phyloP scores from a whole-genome alignment of 2,113 vertebrate genomes.

The Chaetodon auriga region DNA sequence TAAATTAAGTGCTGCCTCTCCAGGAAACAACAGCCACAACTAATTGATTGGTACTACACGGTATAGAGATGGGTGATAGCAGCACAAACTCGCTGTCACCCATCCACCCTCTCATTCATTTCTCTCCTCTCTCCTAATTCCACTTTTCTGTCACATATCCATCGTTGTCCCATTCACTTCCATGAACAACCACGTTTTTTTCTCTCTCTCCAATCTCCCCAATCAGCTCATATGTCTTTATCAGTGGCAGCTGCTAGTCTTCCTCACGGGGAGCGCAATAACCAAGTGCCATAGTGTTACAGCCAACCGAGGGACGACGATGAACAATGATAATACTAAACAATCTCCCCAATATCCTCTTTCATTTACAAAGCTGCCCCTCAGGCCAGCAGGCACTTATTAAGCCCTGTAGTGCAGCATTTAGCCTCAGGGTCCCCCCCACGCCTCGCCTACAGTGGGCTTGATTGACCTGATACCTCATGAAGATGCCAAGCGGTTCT shows the following conservation, averaged over 20 bases:
- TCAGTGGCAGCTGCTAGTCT: constrained; percentile 64
- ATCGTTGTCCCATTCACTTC: constrained; percentile 12
- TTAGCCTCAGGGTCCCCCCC: constrained; percentile 38
- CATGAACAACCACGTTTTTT: background rate
- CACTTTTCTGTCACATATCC: constrained; percentile 22
- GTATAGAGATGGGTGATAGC: constrained; percentile 5
- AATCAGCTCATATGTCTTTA: constrained; percentile 51
- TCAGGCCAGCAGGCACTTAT: constrained; percentile 49
- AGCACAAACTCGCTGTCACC: background rate
- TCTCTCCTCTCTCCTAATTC: background rate
- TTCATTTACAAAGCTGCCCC: constrained; percentile 67
- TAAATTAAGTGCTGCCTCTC: constrained; percentile 15
- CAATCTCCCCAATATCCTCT: constrained; percentile 69
- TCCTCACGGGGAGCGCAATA: constrained; percentile 50
- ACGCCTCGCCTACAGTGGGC: constrained; percentile 18
- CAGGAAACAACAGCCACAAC: constrained; percentile 22
- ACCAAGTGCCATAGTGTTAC: constrained; percentile 37
- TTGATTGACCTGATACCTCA: constrained; percentile 53
- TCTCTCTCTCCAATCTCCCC: constrained; percentile 17
- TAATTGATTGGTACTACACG: constrained; percentile 36
- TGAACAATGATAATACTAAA: constrained; percentile 57
- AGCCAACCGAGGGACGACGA: constrained; percentile 41
- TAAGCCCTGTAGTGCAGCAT: constrained; percentile 30
- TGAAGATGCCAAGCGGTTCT: constrained; percentile 35
- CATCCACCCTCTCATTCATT: constrained; percentile 17